Evolutionary conservation across 2,113 vertebrate genomes (phyloP), one percentile per base, ranked within the genome.

Genomic region (Cavia porcellus): DNA sequence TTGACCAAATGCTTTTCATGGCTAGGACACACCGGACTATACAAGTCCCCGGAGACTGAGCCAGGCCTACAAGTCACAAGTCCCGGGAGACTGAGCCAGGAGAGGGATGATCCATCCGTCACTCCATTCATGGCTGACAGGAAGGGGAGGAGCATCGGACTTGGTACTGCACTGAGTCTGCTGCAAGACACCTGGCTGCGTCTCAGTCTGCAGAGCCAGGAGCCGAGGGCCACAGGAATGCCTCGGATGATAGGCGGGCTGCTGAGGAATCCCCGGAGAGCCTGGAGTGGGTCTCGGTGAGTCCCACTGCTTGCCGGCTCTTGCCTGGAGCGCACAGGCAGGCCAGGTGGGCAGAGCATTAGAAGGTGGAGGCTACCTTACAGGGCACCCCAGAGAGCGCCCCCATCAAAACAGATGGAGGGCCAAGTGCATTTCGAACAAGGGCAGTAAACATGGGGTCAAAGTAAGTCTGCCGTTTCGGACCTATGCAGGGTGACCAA

Each of bases 401-500:
- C 87, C 72, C 80, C 89, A 47, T 95, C 79, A 82, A 97, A 96
- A 96, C 52, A 95, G 61, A 55, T n/a, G 4, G 0, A 57, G 86
- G 61, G 84, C 92, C 92, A 96, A 74, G 50, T 80, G 94, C 50
- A 89, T 92, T 38, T 94, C 7, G 22, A 94, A 89, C 90, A 94
- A 95, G 80, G 75, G 86, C 64, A 87, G 72, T 94, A 97, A 96
- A 93, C 72, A 92, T 20, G 74, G 70, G 70, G 79, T 95, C 83
- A 92, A 85, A 96, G 17, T 66, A 68, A 82, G 50, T 93, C 91
- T 83, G 64, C 68, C 68, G 57, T 94, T 96, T 96, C 92, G 89
- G 90, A 95, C 81, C 85, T 92, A 89, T 68, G 88, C 72, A 79
- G 30, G 92, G 97, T 94, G 80, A 87, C 88, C 93, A 92, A 94